These are phyloP conservation scores for Alouatta palliata DNA, from an alignment of 2,113 vertebrate genomes.

Conservation along the genomic window DNA sequence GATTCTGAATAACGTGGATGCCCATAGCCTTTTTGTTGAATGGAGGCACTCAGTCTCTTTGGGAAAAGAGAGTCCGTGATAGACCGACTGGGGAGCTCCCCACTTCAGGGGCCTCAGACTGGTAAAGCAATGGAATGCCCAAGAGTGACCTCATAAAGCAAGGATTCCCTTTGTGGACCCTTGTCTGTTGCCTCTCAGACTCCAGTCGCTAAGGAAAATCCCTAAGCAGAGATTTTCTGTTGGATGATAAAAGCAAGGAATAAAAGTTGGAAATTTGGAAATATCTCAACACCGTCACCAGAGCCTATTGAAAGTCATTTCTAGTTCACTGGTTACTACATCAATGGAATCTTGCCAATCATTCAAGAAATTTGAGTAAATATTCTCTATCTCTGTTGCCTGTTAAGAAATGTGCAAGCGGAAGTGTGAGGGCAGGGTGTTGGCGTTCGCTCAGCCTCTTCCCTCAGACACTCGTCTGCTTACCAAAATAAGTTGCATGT, in stretches of 20 bases:
- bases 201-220: neutral
- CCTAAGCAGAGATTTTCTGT: slow-evolving; percentile 47
- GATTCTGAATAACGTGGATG: neutral
- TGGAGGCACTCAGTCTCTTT: neutral
- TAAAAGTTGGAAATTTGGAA: slow-evolving; percentile 18
- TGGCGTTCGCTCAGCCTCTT: neutral
- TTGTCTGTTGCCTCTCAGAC: neutral
- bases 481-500: neutral
- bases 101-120: neutral
- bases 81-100: neutral
- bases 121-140: neutral
- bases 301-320: accelerated
- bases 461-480: neutral
- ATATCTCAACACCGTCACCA: neutral
- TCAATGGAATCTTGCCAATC: accelerated
- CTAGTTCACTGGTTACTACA: neutral
- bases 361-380: slow-evolving; percentile 45
- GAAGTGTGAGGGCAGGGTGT: neutral
- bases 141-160: slow-evolving; percentile 68
- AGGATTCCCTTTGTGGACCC: neutral
- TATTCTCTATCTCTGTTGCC: neutral
- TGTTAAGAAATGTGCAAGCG: neutral
- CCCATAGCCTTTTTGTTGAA: neutral
- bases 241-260: neutral
- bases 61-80: neutral